Percentiles rank a stretch among this genome's conserved stretches.
phyloP scores from a whole-genome alignment of 2,113 vertebrate genomes.

The Pseudorasbora parva region DNA sequence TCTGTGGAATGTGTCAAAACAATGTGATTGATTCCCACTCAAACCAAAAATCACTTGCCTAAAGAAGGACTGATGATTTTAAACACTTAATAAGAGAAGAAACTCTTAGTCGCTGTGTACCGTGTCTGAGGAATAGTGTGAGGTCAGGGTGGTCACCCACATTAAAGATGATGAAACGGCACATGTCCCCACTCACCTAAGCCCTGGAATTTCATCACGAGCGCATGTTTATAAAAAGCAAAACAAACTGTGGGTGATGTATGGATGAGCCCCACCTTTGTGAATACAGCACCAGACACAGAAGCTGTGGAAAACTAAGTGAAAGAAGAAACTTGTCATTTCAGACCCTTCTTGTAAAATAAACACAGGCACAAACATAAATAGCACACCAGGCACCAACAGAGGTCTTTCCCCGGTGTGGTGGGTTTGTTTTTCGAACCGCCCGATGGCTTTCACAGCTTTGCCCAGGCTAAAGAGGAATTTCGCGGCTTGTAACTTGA shows the following conservation, averaged over 20 bases:
- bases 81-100: neutral
- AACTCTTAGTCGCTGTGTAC: neutral
- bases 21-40: constrained; percentile 20
- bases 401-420: constrained; percentile 55
- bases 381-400: constrained; percentile 53
- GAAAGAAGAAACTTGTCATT: constrained; percentile 35
- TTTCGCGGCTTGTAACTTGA: constrained; percentile 75
- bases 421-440: constrained; percentile 75
- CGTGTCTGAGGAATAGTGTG: neutral
- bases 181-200: constrained; percentile 35
- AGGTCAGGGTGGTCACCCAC: constrained; percentile 17
- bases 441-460: constrained; percentile 79
- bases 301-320: constrained; percentile 28
- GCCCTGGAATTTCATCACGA: constrained; percentile 45
- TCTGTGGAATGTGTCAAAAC: constrained; percentile 30
- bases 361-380: constrained; percentile 62
- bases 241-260: constrained; percentile 38
- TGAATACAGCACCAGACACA: constrained; percentile 9
- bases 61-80: neutral
- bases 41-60: constrained; percentile 1
- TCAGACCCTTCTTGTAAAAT: constrained; percentile 60
- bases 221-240: constrained; percentile 56
- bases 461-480: constrained; percentile 73
- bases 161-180: constrained; percentile 27
- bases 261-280: constrained; percentile 29